These are phyloP conservation scores for Jaculus jaculus DNA, from an alignment of 2,113 vertebrate species.

Conservation along the genomic window DNA sequence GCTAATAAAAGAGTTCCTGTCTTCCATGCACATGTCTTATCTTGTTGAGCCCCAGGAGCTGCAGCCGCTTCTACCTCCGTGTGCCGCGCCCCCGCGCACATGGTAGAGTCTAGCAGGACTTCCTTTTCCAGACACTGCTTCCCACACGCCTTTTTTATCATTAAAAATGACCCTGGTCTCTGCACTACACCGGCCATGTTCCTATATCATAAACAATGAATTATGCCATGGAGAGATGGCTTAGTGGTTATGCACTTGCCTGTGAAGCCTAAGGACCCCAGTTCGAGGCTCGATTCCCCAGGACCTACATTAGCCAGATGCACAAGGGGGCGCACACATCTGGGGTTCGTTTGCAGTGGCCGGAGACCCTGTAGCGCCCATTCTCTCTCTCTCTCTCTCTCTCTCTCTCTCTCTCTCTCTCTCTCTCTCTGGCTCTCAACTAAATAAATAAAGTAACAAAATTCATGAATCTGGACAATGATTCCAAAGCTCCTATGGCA, in stretches of 20 bases:
- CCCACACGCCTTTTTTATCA: background rate
- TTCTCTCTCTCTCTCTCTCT: no score
- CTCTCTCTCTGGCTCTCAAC: no score
- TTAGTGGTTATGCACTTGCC: no score
- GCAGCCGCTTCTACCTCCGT: background rate
- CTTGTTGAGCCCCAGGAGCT: background rate
- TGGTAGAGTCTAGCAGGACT: conserved; percentile 30
- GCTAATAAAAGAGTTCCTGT: background rate
- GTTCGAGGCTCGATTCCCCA: no score
- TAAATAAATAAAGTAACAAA: conserved; percentile 51
- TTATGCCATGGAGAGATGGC: no score
- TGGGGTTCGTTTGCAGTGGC: no score
- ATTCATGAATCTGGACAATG: conserved; percentile 37
- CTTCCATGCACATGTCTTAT: background rate
- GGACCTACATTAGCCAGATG: no score
- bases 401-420: no score
- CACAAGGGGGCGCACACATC: no score
- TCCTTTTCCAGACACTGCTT: background rate
- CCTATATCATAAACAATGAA: conserved; percentile 38
- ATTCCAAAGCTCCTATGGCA: background rate
- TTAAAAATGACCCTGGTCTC: background rate
- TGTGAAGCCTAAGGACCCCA: no score
- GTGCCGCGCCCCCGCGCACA: no score
- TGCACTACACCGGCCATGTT: background rate
- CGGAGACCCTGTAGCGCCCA: no score